Percentiles rank a stretch among this genome's conserved stretches.
Evolutionary conservation across 1,140 invertebrate genomes (phyloP).

Genomic region (Phocides pigmalion): DNA sequence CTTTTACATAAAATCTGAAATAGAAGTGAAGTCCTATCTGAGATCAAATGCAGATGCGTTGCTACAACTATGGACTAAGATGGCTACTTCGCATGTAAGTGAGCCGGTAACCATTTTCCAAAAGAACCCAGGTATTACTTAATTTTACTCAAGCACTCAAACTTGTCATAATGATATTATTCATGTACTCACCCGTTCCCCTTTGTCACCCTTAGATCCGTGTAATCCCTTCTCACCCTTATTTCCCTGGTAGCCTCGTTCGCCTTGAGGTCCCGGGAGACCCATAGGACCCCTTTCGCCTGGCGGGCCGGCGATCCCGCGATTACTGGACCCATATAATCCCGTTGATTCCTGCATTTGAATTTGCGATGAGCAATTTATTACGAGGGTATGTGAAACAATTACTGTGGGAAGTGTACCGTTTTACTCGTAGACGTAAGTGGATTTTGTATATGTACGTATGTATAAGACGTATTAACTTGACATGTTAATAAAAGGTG

Average conservation of each 20-base stretch:
- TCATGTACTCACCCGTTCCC: conserved; percentile 84
- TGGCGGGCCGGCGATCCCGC: conserved; percentile 87
- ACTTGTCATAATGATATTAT: conserved; percentile 33
- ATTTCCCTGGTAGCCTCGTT: conserved; percentile 85
- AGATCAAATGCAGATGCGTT: too few species aligned
- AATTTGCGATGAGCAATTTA: conserved; percentile 31
- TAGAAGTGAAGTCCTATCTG: too few species aligned
- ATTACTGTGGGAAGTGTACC: conserved; percentile 19
- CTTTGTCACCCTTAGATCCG: conserved; percentile 88
- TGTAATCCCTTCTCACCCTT: conserved; percentile 88
- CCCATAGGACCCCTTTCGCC: conserved; percentile 88
- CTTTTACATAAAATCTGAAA: too few species aligned
- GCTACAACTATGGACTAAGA: too few species aligned
- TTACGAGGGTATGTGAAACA: conserved; percentile 26
- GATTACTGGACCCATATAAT: conserved; percentile 84
- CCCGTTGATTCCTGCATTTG: conserved; percentile 80
- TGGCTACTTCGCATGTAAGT: too few species aligned
- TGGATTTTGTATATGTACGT: background rate
- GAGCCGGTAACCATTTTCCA: too few species aligned
- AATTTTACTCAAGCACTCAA: background rate
- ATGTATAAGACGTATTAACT: too few species aligned
- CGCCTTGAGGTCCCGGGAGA: conserved; percentile 86
- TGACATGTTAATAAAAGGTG: too few species aligned
- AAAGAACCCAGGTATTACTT: background rate
- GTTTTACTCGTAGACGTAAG: conserved; percentile 7